Evolutionary conservation across 2,113 vertebrate genomes (phyloP), one percentile per base, ranked within the genome.

Genomic region (Nannospalax galili): DNA sequence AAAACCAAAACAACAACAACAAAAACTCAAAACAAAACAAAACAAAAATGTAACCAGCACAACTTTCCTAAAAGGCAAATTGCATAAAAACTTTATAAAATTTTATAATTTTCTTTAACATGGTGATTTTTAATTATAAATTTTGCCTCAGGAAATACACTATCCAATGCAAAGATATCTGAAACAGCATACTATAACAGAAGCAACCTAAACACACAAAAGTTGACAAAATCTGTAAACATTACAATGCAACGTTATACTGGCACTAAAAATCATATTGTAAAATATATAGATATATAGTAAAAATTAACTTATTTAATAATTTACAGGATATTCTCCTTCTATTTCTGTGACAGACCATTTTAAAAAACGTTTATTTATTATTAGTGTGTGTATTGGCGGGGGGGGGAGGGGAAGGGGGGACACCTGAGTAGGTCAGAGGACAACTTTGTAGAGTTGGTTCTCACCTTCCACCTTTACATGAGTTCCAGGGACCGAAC

Each of bases 101-200:
- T 10, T 95, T 42, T 82, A 28, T 19, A 91, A 12, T 40, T 1
- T 2, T n/a, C 40, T 81, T 92, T 89, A 69, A 87, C 4, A 1
- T 7, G 74, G 45, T 58, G 24, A 90, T 69, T 48, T 70, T 94
- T 80, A 96, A 52, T 84, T 89, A 52, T 79, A 90, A 56, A 85
- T 84, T 92, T 79, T 90, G 30, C 37, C 26, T 92, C 72, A 81
- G 42, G 32, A 97, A 89, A 90, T 52, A 92, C 28, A 3, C 19
- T 84, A 11, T 78, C 85, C 24, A 86, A 58, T 58, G 70, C 62
- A 93, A 40, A 10, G 16, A 72, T 95, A 94, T 56, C 22, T 77
- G 24, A 85, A 94, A 82, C 7, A 93, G 40, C 45, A 92, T 95
- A 90, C 78, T 88, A 67, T 93, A 75, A 52, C 12, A 91, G 22